Evolutionary conservation across 2,888 invertebrate species (phyloP), one percentile per base, ranked within the genome.

Genomic region (Epirrhoe tristata): DNA sequence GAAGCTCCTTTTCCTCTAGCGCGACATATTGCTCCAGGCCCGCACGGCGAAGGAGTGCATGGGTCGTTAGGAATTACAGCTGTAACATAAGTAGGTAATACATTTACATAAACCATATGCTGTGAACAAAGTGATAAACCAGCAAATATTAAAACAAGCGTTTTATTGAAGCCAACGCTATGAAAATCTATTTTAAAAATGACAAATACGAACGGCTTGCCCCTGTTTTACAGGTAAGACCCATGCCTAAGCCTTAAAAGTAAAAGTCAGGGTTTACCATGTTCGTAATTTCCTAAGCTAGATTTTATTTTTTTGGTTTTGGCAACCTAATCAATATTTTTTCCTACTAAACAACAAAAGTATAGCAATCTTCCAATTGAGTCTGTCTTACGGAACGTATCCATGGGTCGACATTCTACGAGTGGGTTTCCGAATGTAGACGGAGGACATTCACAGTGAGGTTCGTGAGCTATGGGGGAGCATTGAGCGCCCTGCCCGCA

Each of bases 21-120:
- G 65, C 95, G 95, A 82, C 98, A 98, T 73, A 96, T 95, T 5
- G 98, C 98, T 79, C 97, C 97, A 58, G 95, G 95, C 53, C 96
- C 96, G 81, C 98, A 98, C 0, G 98, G 98, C 51, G 97, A 97
- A 67, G 97, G 97, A 81, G 95, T 95, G 90, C 98, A 98, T n/a
- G 96, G 97, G 85, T 98, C 96, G 63, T 88, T 86, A 57, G 93
- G 93, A 72, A 86, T 81, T 82, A 85, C 88, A 60, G 82, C 93
- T 90, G 92, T 78, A 86, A 91, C 67, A 76, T 73, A n/a, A n/a
- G n/a, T n/a, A n/a, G n/a, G n/a, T n/a, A 65, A 24, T 54, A 54
- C 32, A n/a, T 39, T 7, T 12, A 63, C 55, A 57, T 71, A 59
- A 73, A 64, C 43, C 5, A 16, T 48, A 5, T 63, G 60, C 34